Evolutionary conservation across 2,797 vertebrate species (phyloP).

Genomic region (Cygnus olor): DNA sequence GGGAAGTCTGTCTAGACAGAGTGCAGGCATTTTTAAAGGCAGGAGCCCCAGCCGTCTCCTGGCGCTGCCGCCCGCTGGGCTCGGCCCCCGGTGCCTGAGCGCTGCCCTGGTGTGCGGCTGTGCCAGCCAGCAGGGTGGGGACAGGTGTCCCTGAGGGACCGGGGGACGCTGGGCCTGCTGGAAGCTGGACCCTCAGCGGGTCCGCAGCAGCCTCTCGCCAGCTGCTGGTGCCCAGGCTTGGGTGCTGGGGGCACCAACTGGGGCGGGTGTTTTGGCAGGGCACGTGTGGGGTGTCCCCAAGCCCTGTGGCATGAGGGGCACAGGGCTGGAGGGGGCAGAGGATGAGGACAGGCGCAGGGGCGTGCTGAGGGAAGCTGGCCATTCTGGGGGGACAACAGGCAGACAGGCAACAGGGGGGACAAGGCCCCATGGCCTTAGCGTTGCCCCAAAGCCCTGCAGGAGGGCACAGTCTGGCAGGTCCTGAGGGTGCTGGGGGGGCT

Average conservation of each 20-base stretch:
- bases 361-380: background rate
- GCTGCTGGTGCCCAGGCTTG: no score
- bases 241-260: background rate
- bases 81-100: background rate
- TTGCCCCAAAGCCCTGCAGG: fast-evolving
- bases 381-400: background rate
- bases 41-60: background rate
- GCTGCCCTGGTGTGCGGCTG: fast-evolving
- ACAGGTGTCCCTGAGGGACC: background rate
- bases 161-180: no score
- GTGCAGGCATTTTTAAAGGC: background rate
- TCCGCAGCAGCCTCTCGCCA: background rate
- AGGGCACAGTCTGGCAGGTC: background rate
- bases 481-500: background rate
- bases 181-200: background rate
- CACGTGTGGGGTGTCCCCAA: no score
- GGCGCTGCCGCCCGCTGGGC: background rate
- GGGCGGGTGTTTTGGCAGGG: background rate
- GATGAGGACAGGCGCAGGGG: background rate
- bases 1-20: slow-evolving; percentile 53
- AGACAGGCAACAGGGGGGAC: background rate
- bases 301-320: no score
- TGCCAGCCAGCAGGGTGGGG: no score
- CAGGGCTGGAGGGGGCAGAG: background rate
- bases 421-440: background rate